Evolutionary conservation across 2,888 invertebrate genomes (phyloP).

Genomic region (Helicoverpa assulta): DNA sequence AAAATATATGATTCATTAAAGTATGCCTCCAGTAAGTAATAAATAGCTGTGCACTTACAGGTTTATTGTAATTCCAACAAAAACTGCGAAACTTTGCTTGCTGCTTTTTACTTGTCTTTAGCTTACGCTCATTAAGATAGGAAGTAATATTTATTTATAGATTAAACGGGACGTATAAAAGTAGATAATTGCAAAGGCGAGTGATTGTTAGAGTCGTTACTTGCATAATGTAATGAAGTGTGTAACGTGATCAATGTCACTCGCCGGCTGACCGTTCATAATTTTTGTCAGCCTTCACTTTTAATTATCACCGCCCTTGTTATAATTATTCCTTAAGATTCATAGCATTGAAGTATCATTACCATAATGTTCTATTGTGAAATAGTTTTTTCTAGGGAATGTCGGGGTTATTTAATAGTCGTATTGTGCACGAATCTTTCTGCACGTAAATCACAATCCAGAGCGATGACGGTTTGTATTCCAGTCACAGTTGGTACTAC

Average conservation of each 20-base stretch:
- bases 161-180: slow-evolving; percentile 30
- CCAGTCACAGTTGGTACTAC: slow-evolving; percentile 45
- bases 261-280: slow-evolving; percentile 64
- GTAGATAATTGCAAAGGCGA: slow-evolving; percentile 34
- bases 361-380: slow-evolving; percentile 49
- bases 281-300: slow-evolving; percentile 70
- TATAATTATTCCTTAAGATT: slow-evolving; percentile 46
- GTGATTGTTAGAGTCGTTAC: slow-evolving; percentile 43
- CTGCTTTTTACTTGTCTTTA: slow-evolving; percentile 5
- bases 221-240: slow-evolving; percentile 48
- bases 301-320: slow-evolving; percentile 52
- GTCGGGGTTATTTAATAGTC: slow-evolving; percentile 24
- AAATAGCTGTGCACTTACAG: not conserved
- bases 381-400: slow-evolving; percentile 37
- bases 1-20: too few relatives aligned
- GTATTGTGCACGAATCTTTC: slow-evolving; percentile 43
- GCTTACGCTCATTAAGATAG: slow-evolving; percentile 37
- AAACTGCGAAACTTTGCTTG: slow-evolving; percentile 13
- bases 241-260: slow-evolving; percentile 61
- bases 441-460: slow-evolving; percentile 32
- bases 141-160: slow-evolving; percentile 36
- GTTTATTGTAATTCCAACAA: slow-evolving; percentile 9
- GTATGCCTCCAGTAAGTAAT: too few relatives aligned
- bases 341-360: slow-evolving; percentile 51
- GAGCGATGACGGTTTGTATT: slow-evolving; percentile 47